Conservation (phyloP, 2,113 vertebrate genomes). For the Pipra filicauda region DNA sequence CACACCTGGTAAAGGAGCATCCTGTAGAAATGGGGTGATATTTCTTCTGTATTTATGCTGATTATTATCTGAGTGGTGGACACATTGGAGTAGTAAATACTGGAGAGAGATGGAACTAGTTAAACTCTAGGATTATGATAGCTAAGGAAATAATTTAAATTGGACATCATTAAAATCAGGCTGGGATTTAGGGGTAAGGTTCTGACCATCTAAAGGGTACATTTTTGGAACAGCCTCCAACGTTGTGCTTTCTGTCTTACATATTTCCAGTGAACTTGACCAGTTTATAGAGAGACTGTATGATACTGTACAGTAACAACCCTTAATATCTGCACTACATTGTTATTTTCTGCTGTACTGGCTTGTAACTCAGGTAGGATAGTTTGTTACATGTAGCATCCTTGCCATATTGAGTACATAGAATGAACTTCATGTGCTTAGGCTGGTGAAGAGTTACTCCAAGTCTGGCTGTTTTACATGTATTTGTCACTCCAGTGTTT, state of each 20-base stretch:
- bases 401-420: neutral
- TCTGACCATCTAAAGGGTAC: neutral
- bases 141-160: neutral
- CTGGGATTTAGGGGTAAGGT: neutral
- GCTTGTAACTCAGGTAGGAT: neutral
- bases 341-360: neutral
- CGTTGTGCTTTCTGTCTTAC: neutral
- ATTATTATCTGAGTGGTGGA: neutral
- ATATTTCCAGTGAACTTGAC: neutral
- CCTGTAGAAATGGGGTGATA: neutral
- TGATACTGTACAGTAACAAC: neutral
- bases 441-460: neutral
- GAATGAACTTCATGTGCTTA: neutral
- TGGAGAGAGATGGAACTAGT: neutral
- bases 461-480: neutral
- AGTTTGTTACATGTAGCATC: neutral
- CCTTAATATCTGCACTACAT: neutral
- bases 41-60: neutral
- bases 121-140: neutral
- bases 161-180: neutral
- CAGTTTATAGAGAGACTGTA: neutral
- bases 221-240: neutral
- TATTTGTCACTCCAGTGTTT: neutral
- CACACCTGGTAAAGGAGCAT: neutral
- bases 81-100: neutral